phyloP scores from a whole-genome alignment of 2,888 invertebrate species.

The Hoplodrina ambigua region DNA sequence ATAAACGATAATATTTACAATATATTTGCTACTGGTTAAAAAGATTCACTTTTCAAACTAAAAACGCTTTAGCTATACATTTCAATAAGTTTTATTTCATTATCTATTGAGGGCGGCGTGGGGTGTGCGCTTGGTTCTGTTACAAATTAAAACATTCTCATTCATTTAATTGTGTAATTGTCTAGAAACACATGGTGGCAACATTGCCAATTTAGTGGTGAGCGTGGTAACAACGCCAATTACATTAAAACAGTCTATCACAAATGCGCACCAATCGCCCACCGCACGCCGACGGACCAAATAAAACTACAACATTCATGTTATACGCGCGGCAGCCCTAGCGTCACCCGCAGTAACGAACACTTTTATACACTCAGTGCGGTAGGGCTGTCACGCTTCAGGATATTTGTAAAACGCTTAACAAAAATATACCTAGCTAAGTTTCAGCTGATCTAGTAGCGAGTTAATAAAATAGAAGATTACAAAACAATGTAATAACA shows the following conservation, averaged over 20 bases:
- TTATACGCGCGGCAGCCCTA: constrained; percentile 45
- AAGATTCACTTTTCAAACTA: constrained; percentile 72
- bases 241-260: constrained; percentile 9
- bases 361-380: constrained; percentile 13
- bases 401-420: constrained; percentile 78
- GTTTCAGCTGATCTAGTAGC: constrained; percentile 74
- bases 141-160: constrained; percentile 7
- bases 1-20: constrained; percentile 83
- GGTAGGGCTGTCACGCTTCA: constrained; percentile 39
- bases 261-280: constrained; percentile 12
- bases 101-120: constrained; percentile 68
- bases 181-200: constrained; percentile 24
- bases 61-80: constrained; percentile 79
- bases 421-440: constrained; percentile 87
- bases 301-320: constrained; percentile 57
- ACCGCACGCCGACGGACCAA: constrained; percentile 44
- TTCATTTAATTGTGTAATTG: constrained; percentile 10
- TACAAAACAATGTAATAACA: constrained; percentile 85
- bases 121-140: constrained; percentile 48
- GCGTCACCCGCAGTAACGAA: constrained; percentile 1
- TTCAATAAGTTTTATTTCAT: constrained; percentile 70
- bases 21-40: constrained; percentile 78
- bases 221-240: constrained; percentile 31
- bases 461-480: constrained; percentile 82
- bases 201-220: constrained; percentile 37